Base-by-base conservation (phyloP, 1,140 invertebrate species). In the Calycopis cecrops region DNA sequence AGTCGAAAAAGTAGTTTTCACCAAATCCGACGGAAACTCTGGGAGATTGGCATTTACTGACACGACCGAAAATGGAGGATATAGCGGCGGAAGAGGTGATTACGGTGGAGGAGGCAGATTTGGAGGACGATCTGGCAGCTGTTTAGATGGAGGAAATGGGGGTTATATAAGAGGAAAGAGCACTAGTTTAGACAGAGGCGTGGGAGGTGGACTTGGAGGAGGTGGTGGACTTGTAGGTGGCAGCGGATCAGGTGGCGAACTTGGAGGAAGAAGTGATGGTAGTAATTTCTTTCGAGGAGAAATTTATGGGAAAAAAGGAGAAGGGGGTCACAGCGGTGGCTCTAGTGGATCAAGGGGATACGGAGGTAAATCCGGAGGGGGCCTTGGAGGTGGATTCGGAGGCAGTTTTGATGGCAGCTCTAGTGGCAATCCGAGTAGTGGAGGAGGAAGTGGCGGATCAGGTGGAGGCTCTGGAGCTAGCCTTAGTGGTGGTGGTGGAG, bases 381-480 rank as follows among this genome's bases (percentile, higher is more conserved):
- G 65, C 9, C 18, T 40, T n/a, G 60, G 60, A 11, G 55, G 63
- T 3, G 55, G 69, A 34, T 37, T 48, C 12, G 62, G 64, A 40
- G 52, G 52, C 14, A 44, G 55, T 11, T 18, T 34, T 1, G 58
- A 58, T n/a, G 51, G 55, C 7, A 40, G 65, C 10, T 48, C 53
- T 14, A 63, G 64, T 3, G 66, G 65, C 14, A 53, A 57, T 1
- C 38, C 34, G 28, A 59, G 67, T n/a, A 59, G 59, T 7, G 62
- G 61, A 0, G 50, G 40, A 9, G 62, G 61, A 12, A 42, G 42
- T 12, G 62, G 52, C 17, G 56, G 63, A 38, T 60, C 62, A 1
- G 50, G 62, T 16, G 49, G 52, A 12, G 57, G 57, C 14, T 40
- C 40, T 18, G 63, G 64, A 3, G 55, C 48, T 33, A 52, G 57